phyloP scores from a whole-genome alignment of 2,113 vertebrate species.

The Ifrita kowaldi region DNA sequence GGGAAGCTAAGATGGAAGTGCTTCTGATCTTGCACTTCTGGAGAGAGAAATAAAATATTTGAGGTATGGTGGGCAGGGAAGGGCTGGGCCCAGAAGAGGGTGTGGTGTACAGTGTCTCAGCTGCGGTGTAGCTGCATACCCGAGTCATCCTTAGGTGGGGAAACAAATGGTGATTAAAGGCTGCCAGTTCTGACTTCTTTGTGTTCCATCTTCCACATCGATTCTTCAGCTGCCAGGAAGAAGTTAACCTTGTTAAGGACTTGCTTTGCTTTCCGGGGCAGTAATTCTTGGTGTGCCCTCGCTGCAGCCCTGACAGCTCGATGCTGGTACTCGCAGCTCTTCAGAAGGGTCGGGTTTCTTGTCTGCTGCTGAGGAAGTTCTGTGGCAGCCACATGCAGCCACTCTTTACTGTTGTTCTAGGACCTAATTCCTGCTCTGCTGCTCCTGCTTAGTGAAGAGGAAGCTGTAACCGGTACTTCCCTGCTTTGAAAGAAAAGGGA shows the following conservation, averaged over 20 bases:
- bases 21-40: neutral
- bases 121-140: neutral
- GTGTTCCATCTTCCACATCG: neutral
- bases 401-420: neutral
- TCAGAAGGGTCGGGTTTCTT: neutral
- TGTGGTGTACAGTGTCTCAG: neutral
- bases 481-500: conserved; percentile 32
- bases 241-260: neutral
- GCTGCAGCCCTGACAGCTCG: neutral
- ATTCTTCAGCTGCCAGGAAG: neutral
- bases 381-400: neutral
- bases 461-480: neutral
- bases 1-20: neutral
- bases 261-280: neutral
- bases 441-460: neutral
- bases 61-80: conserved; percentile 11
- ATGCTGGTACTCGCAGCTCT: neutral
- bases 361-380: neutral
- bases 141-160: conserved; percentile 3
- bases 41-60: neutral
- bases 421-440: neutral
- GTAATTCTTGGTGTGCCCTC: neutral
- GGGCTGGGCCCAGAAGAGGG: neutral
- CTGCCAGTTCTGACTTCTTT: neutral
- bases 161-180: neutral